Percentiles rank a stretch among this genome's conserved stretches.
These are phyloP conservation scores for Holothuria scabra DNA, from an alignment of 53 echinoderm and acorn worm genomes.

Conservation along the genomic window DNA sequence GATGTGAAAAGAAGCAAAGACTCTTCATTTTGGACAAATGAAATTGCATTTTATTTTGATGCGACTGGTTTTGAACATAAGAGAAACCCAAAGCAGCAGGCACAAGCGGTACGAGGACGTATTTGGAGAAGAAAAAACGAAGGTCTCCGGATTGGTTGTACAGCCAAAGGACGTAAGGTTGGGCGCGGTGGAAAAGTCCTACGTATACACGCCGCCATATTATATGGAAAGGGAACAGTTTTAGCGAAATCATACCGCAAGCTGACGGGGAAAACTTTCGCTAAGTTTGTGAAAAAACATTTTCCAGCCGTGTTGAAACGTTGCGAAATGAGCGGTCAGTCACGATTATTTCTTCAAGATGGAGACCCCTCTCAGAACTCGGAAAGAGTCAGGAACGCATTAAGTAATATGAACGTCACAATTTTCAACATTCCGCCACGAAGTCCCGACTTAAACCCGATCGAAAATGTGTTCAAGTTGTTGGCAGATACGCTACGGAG, in stretches of 20 bases:
- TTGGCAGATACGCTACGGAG: too few relatives aligned
- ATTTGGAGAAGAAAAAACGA: not conserved
- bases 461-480: not conserved
- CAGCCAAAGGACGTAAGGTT: not conserved
- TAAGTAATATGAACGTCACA: not conserved
- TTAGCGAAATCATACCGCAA: not conserved
- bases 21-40: too few relatives aligned
- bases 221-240: not conserved
- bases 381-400: not conserved
- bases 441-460: conserved; percentile 8
- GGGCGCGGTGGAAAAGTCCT: not conserved
- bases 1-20: not conserved
- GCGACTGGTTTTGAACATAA: not conserved
- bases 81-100: not conserved
- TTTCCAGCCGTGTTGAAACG: not conserved
- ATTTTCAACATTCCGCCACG: not conserved
- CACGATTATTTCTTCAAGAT: not conserved
- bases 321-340: not conserved
- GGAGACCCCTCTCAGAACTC: conserved; percentile 2
- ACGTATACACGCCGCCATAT: not conserved
- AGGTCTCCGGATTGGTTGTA: not conserved
- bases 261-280: not conserved
- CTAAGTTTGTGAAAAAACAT: not conserved
- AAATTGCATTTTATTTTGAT: conserved; percentile 9
- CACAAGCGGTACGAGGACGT: not conserved